Percentiles rank a stretch among this genome's conserved stretches.
Evolutionary conservation across 2,888 invertebrate genomes (phyloP).

Genomic region (Plebejus anna): DNA sequence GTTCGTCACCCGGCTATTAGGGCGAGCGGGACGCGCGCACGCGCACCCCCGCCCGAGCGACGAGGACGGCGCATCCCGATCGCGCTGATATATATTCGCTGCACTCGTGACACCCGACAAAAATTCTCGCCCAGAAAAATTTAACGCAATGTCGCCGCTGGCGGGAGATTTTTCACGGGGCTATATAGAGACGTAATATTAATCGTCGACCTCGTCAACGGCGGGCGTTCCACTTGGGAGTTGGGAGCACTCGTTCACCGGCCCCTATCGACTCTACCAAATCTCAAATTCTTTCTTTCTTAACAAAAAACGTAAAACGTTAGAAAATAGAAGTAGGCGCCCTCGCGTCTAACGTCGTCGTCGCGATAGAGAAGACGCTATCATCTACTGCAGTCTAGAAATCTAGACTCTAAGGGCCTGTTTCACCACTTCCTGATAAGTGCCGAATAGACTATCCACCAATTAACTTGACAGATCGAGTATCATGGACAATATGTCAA

Average conservation of each 20-base stretch:
- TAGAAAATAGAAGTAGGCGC: too few species aligned
- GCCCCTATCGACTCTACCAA: not conserved
- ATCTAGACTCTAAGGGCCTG: too few species aligned
- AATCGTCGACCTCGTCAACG: slow-evolving; percentile 46
- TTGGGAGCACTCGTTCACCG: not conserved
- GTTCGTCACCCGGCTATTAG: slow-evolving; percentile 80
- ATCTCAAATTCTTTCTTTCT: not conserved
- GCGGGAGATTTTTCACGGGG: slow-evolving; percentile 66
- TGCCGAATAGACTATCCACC: too few species aligned
- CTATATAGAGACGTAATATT: slow-evolving; percentile 66
- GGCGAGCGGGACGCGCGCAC: slow-evolving; percentile 73
- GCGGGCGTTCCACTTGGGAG: not conserved
- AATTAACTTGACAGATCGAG: too few species aligned
- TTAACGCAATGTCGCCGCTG: slow-evolving; percentile 60
- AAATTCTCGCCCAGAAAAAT: slow-evolving; percentile 69
- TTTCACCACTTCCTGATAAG: too few species aligned
- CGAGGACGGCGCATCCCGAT: slow-evolving; percentile 74
- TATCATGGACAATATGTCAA: too few species aligned
- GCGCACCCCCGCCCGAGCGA: slow-evolving; percentile 66
- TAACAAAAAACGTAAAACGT: too few species aligned
- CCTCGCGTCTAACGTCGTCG: too few species aligned
- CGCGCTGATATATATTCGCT: slow-evolving; percentile 73
- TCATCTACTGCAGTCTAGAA: too few species aligned
- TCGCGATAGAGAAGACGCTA: too few species aligned
- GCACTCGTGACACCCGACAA: slow-evolving; percentile 68